Evolutionary conservation across 1,140 invertebrate species (phyloP).

Genomic region (Caenorhabditis briggsae): DNA sequence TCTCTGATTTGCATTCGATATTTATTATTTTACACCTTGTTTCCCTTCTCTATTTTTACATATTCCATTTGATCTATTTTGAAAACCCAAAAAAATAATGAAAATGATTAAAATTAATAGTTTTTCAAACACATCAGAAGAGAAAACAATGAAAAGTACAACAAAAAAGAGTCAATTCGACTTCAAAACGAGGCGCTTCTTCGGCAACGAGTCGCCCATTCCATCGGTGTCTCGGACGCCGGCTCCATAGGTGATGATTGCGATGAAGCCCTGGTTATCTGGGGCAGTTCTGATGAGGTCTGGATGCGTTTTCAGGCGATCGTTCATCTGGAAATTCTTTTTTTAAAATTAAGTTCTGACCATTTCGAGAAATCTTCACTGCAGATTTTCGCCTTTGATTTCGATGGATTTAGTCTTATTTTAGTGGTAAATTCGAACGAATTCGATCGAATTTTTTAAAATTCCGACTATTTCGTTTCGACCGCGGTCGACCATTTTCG

Average conservation of each 20-base stretch:
- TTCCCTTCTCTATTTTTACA: not conserved
- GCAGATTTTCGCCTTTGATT: too few relatives aligned
- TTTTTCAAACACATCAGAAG: not conserved
- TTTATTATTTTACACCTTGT: not conserved
- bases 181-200: slow-evolving; percentile 35
- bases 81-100: not conserved
- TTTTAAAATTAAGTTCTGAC: slow-evolving; percentile 55
- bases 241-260: slow-evolving; percentile 60
- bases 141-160: not conserved
- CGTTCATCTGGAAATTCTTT: slow-evolving; percentile 47
- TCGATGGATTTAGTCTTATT: too few relatives aligned
- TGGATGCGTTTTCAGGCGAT: slow-evolving; percentile 42
- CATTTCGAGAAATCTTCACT: too few relatives aligned
- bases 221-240: slow-evolving; percentile 47
- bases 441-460: too few relatives aligned
- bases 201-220: slow-evolving; percentile 27
- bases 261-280: slow-evolving; percentile 59
- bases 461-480: too few relatives aligned
- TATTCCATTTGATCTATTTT: not conserved
- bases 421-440: too few relatives aligned
- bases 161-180: slow-evolving; percentile 4
- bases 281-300: slow-evolving; percentile 55
- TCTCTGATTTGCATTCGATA: slow-evolving; percentile 30
- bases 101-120: slow-evolving; percentile 29
- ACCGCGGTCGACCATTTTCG: too few relatives aligned